Conservation (phyloP, 2,113 vertebrate species). For the Tenebrosternarchus preto region DNA sequence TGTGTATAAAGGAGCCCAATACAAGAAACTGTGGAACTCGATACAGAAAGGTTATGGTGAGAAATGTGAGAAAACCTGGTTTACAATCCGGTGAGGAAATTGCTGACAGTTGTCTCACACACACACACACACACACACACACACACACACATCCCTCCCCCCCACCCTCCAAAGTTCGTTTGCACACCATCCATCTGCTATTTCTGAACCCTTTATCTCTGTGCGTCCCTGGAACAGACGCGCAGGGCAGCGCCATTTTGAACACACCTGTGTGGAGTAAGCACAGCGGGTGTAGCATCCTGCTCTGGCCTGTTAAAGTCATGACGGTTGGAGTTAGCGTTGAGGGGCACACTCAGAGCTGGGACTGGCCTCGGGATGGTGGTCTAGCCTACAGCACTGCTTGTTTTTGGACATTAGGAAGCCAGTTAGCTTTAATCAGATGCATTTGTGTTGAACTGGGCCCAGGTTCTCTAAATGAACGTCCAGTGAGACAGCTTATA, state of each 20-base stretch:
- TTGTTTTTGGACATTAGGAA: constrained; percentile 43
- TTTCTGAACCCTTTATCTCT: constrained; percentile 9
- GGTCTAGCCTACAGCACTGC: constrained; percentile 44
- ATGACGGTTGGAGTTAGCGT: constrained; percentile 45
- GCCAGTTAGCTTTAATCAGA: constrained; percentile 54
- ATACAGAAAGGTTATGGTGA: neutral
- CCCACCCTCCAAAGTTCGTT: constrained; percentile 22
- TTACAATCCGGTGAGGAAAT: constrained; percentile 10
- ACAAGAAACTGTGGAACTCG: neutral
- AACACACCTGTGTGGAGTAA: constrained; percentile 15
- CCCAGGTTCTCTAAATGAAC: constrained; percentile 41
- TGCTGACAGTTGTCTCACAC: constrained; percentile 33
- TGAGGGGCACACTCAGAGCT: constrained; percentile 25
- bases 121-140: too few species aligned
- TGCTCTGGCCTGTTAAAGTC: constrained; percentile 40
- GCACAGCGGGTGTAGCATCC: constrained; percentile 25
- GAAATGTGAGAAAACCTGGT: neutral
- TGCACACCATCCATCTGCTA: constrained; percentile 24
- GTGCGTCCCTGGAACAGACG: neutral
- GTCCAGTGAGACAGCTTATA: constrained; percentile 24
- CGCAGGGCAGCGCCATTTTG: constrained; percentile 21
- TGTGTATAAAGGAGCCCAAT: neutral
- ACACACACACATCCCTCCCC: too few species aligned
- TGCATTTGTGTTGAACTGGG: constrained; percentile 52
- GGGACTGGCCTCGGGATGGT: constrained; percentile 53